Base-by-base conservation (phyloP, 2,888 invertebrate genomes). In the Linhomoeus sp. region DNA sequence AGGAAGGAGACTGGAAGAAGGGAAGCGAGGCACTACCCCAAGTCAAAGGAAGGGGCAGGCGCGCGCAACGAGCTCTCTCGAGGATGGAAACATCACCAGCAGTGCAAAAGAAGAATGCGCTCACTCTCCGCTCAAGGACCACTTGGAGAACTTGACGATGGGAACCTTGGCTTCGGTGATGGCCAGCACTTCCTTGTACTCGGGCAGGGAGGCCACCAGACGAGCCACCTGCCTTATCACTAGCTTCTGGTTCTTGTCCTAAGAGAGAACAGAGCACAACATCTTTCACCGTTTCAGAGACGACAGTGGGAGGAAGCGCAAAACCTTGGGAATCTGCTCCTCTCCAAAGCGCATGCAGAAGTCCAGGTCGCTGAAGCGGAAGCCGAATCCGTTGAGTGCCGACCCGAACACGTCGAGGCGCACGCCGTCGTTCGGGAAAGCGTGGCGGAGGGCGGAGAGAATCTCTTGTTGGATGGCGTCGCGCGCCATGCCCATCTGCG, bases 111-210 rank as follows among this genome's bases (percentile, higher is more conserved):
- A n/a, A n/a, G n/a, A n/a, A n/a, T n/a, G n/a, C n/a, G n/a, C n/a
- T 44, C 22, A 56, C 56, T 76, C 76, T n/a, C 73, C 73, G 52
- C 75, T 73, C 35, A 74, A 57, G 15, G 55, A 52, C 7, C 59
- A 51, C 51, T 70, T 68, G 17, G 56, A 60, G 59, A 75, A 75
- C 60, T 75, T 75, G 29, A 76, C 71, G 49, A 76, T 75, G 3
- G 76, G 76, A 24, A 76, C 75, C 61, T 75, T 74, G 26, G 75
- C 75, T 19, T 71, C 70, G 5, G 70, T 65, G 43, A 75, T 73
- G 7, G 72, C 62, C 43, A 70, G 51, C 33, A 72, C 66, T 42
- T 68, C 63, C 47, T 60, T 58, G 42, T 71, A 57, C 9, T 61
- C 56, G 15, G 57, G 52, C 46, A 63, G 60, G 22, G 57, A 57